Percentiles rank a stretch among this genome's conserved stretches.
phyloP scores from a whole-genome alignment of 2,797 vertebrate species.

The Cyclopterus lumpus region DNA sequence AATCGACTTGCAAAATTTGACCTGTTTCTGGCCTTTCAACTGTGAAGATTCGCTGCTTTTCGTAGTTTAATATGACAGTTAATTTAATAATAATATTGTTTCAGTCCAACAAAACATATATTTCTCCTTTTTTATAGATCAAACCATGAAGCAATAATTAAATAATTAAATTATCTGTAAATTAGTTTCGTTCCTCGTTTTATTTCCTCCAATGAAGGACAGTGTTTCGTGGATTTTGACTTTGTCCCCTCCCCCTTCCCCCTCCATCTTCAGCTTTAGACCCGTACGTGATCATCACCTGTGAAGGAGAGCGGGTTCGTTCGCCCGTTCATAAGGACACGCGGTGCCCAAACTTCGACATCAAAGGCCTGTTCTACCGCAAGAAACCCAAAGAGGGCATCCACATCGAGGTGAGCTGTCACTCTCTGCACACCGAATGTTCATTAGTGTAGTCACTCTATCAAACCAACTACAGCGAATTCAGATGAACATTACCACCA shows the following conservation, averaged over 20 bases:
- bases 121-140: not conserved
- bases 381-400: constrained; percentile 91
- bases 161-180: not conserved
- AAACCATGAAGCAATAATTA: not conserved
- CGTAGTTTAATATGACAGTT: not conserved
- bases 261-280: constrained; percentile 83
- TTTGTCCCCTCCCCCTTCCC: no score
- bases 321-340: constrained; percentile 89
- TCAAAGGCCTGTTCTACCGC: constrained; percentile 94
- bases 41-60: not conserved
- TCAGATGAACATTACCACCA: constrained; percentile 39
- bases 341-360: constrained; percentile 87
- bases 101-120: not conserved
- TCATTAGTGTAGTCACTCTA: no score
- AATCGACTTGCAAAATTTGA: no score
- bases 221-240: not conserved
- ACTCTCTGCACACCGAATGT: constrained; percentile 17
- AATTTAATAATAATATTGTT: not conserved
- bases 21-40: no score
- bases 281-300: constrained; percentile 93
- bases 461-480: not conserved
- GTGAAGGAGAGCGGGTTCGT: constrained; percentile 89
- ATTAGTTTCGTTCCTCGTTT: not conserved
- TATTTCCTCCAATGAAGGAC: no score
- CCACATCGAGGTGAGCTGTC: constrained; percentile 88